These are phyloP conservation scores for Idaea straminata DNA, from an alignment of 2,888 invertebrate species.

Conservation along the genomic window DNA sequence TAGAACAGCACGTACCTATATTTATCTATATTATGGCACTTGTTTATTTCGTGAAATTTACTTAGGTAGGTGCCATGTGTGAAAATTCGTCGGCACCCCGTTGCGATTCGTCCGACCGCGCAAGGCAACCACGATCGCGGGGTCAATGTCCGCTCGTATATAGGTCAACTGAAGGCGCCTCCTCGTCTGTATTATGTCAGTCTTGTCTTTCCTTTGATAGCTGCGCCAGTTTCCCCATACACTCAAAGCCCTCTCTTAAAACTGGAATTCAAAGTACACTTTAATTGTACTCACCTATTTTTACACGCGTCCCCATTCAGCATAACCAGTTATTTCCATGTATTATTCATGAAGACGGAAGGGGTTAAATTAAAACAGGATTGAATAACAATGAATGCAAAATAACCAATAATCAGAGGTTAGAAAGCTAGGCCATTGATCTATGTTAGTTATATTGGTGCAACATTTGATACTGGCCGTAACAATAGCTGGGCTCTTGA, in stretches of 20 bases:
- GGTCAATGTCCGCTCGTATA: slow-evolving; percentile 74
- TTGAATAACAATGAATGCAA: slow-evolving; percentile 43
- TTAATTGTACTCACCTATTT: slow-evolving; percentile 11
- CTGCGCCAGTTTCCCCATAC: slow-evolving; percentile 48
- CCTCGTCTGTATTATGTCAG: slow-evolving; percentile 69
- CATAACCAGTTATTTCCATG: slow-evolving; percentile 55
- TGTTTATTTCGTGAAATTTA: neutral
- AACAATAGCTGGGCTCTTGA: slow-evolving; percentile 38
- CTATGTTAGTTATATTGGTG: slow-evolving; percentile 39
- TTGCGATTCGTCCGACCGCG: slow-evolving; percentile 44
- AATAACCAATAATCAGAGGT: slow-evolving; percentile 38
- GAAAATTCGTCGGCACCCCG: slow-evolving; percentile 46
- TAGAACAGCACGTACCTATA: neutral
- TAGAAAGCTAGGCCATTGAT: slow-evolving; percentile 45
- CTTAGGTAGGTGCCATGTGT: slow-evolving; percentile 23
- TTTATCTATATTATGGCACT: neutral
- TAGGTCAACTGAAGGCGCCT: slow-evolving; percentile 76
- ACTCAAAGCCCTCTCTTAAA: slow-evolving; percentile 45
- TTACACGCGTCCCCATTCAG: slow-evolving; percentile 20
- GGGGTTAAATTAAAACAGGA: slow-evolving; percentile 51
- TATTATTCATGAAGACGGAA: slow-evolving; percentile 52
- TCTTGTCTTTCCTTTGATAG: slow-evolving; percentile 39
- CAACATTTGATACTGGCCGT: slow-evolving; percentile 42
- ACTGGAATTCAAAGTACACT: slow-evolving; percentile 39
- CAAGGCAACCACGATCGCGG: slow-evolving; percentile 46